Percentiles rank a stretch among this genome's conserved stretches.
These are phyloP conservation scores for Sapayoa aenigma DNA, from an alignment of 2,113 vertebrate species.

Conservation along the genomic window DNA sequence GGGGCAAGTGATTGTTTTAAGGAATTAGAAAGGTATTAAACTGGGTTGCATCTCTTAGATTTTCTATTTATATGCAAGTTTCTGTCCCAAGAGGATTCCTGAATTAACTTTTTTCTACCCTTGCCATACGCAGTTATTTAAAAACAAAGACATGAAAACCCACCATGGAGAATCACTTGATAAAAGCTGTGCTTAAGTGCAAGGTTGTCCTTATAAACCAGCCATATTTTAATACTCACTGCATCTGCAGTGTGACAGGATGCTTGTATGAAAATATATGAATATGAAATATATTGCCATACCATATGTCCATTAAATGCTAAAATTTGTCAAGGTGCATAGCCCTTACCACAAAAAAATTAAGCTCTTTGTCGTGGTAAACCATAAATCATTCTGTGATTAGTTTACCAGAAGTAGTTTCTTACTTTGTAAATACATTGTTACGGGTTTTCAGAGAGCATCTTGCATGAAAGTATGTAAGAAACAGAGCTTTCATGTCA, in stretches of 20 bases:
- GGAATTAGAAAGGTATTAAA: background rate
- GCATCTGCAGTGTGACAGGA: background rate
- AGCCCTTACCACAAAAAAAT: background rate
- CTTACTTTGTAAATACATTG: background rate
- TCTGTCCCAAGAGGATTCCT: background rate
- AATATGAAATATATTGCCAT: background rate
- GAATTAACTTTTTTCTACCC: background rate
- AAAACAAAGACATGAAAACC: background rate
- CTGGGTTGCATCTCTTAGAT: background rate
- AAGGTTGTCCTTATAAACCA: background rate
- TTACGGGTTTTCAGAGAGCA: background rate
- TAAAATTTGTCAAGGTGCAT: background rate
- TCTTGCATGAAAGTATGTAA: background rate
- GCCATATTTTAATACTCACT: background rate
- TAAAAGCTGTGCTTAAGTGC: background rate
- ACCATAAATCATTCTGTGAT: background rate
- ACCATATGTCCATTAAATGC: background rate
- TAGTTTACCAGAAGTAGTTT: background rate
- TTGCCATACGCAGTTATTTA: background rate
- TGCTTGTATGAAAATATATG: background rate
- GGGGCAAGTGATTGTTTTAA: background rate
- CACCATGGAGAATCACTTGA: background rate
- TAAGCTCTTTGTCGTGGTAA: background rate
- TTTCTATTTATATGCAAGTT: background rate
- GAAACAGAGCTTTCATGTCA: background rate